Evolutionary conservation across 2,888 invertebrate species (phyloP).

Genomic region (Uropetala carovei): DNA sequence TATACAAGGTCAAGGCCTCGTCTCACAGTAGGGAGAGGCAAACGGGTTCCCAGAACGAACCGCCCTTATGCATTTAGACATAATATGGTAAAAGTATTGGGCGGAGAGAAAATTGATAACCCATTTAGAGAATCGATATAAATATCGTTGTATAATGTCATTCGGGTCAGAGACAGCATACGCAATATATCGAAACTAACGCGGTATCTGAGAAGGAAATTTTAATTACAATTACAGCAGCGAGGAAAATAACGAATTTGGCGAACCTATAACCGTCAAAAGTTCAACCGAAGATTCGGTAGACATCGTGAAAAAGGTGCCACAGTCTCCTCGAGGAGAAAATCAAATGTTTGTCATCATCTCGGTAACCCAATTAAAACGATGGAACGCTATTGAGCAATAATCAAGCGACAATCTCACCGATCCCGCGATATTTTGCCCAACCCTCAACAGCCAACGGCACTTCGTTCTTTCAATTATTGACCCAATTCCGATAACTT

Average conservation of each 20-base stretch:
- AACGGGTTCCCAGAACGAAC: neutral
- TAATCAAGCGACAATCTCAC: neutral
- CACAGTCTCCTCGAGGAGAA: too few relatives aligned
- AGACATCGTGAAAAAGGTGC: too few relatives aligned
- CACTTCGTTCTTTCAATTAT: constrained; percentile 40
- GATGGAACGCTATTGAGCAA: constrained; percentile 5
- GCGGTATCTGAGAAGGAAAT: too few relatives aligned
- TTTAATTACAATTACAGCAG: too few relatives aligned
- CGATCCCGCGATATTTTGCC: neutral
- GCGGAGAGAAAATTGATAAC: neutral
- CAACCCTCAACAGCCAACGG: neutral
- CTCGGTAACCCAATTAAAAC: neutral
- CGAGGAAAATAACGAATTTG: too few relatives aligned
- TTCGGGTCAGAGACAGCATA: neutral
- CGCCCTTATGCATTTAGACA: neutral
- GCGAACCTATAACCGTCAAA: too few relatives aligned
- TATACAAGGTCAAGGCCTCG: constrained; percentile 22
- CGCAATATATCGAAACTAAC: too few relatives aligned
- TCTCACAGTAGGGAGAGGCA: neutral
- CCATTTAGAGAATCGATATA: neutral
- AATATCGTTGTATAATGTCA: neutral
- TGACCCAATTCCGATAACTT: constrained; percentile 52
- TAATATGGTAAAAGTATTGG: neutral
- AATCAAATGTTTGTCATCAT: too few relatives aligned
- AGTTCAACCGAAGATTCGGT: too few relatives aligned